phyloP scores from a whole-genome alignment of 2,888 invertebrate species.

The Tiliacea citrago region DNA sequence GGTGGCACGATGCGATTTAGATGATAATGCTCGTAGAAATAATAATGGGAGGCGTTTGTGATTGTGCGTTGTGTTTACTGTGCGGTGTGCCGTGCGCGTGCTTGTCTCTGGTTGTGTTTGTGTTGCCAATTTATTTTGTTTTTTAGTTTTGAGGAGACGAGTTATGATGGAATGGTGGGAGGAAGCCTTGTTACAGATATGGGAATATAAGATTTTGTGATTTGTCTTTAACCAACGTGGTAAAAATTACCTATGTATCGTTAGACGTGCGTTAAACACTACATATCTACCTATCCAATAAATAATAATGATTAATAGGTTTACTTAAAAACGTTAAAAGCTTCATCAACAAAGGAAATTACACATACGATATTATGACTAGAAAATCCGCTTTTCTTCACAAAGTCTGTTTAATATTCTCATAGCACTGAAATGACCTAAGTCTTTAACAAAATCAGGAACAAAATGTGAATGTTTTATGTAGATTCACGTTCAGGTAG shows the following conservation, averaged over 20 bases:
- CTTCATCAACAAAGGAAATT: not conserved
- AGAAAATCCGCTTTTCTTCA: constrained; percentile 31
- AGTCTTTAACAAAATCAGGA: constrained; percentile 57
- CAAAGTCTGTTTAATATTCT: constrained; percentile 45
- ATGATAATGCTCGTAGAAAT: constrained; percentile 89
- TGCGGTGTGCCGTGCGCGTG: constrained; percentile 68
- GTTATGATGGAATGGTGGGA: constrained; percentile 27
- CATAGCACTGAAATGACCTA: constrained; percentile 28
- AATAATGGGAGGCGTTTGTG: constrained; percentile 85
- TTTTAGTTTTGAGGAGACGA: constrained; percentile 56
- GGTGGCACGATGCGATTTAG: constrained; percentile 89
- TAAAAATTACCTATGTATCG: not conserved
- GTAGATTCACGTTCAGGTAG: constrained; percentile 64
- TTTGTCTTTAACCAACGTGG: not conserved
- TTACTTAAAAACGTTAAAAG: not conserved
- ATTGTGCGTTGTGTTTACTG: constrained; percentile 80
- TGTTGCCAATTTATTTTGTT: constrained; percentile 56
- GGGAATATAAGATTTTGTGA: not conserved
- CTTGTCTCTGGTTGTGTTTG: constrained; percentile 51
- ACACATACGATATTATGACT: constrained; percentile 10
- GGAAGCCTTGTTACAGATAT: too few relatives aligned
- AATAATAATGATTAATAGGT: not conserved
- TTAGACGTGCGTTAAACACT: not conserved
- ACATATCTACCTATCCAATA: not conserved
- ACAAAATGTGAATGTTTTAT: constrained; percentile 60